Base-by-base conservation (phyloP, 2,888 invertebrate species). In the Anthophora plumipes region DNA sequence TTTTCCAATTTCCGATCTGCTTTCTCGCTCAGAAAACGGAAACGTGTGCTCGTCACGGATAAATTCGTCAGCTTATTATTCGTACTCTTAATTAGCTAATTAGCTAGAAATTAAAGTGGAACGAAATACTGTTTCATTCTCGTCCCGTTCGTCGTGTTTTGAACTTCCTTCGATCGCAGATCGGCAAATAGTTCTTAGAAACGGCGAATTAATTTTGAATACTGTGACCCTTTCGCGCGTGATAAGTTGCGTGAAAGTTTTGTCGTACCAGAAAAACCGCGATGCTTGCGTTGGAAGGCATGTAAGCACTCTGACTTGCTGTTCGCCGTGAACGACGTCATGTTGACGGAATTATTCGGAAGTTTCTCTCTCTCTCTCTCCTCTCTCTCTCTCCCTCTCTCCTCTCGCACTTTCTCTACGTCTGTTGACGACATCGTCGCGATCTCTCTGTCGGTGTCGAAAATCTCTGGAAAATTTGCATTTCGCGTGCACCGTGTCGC, bases 61-160 rank as follows among this genome's bases (percentile, higher is more conserved):
- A 57, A 69, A 69, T 54, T 60, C 48, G 11, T 59, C 22, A n/a
- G 31, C 7, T 67, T 67, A 70, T 63, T 63, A 76, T 76, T 68
- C 75, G 72, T 69, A 59, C 61, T 66, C 60, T 74, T 87, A 87
- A 86, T 89, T 80, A 85, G 73, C 76, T 88, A 86, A 88, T 87
- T 84, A 84, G 48, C 43, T 75, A 31, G 50, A n/a, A n/a, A n/a
- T 55, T 68, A 70, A 54, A 48, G 43, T 50, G 55, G 52, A 71
- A 43, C n/a, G 63, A 25, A 37, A 8, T 14, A 31, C 39, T 57
- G 7, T 31, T 48, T 50, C 48, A 41, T 61, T 55, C 41, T 57
- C 48, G 5, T 14, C 46, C 43, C n/a, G 7, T 6, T 4, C 4
- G 31, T 4, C 6, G n/a, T 37, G 0, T 50, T 50, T 8, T 7